phyloP scores from a whole-genome alignment of 2,113 vertebrate species.

The Bettongia penicillata region DNA sequence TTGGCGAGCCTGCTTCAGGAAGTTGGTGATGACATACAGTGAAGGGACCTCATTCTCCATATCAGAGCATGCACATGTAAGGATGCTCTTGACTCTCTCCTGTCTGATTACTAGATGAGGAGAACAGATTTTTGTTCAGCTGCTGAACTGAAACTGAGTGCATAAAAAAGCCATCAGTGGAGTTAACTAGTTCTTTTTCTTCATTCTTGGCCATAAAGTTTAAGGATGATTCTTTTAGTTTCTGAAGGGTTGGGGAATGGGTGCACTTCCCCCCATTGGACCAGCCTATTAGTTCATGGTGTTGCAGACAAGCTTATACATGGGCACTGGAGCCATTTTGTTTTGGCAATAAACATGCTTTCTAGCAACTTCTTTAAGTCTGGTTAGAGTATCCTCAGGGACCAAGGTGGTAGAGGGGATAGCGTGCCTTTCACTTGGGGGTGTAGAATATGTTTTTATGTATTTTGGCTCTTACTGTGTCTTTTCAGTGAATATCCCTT shows the following conservation, averaged over 20 bases:
- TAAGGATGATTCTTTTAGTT: not conserved
- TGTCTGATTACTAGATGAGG: not conserved
- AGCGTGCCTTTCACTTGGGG: too few species aligned
- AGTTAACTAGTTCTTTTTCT: not conserved
- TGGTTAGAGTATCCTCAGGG: not conserved
- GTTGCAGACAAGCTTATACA: too few species aligned
- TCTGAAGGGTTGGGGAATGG: not conserved
- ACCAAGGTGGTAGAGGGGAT: not conserved
- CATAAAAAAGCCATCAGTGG: not conserved
- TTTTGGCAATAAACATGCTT: not conserved
- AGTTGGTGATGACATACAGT: not conserved
- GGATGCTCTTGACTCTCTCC: not conserved
- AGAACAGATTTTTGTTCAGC: not conserved
- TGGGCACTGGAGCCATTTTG: too few species aligned
- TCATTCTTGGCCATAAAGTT: not conserved
- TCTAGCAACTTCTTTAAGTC: not conserved
- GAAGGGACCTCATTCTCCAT: not conserved
- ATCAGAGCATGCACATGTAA: not conserved
- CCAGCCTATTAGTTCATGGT: not conserved
- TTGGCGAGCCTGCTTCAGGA: not conserved
- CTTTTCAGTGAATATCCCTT: not conserved
- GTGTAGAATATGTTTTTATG: not conserved
- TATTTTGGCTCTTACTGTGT: not conserved
- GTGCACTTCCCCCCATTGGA: not conserved
- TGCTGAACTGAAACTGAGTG: not conserved